These are phyloP conservation scores for Oscheius myriophilus DNA, from an alignment of 2,888 invertebrate species.

Conservation along the genomic window DNA sequence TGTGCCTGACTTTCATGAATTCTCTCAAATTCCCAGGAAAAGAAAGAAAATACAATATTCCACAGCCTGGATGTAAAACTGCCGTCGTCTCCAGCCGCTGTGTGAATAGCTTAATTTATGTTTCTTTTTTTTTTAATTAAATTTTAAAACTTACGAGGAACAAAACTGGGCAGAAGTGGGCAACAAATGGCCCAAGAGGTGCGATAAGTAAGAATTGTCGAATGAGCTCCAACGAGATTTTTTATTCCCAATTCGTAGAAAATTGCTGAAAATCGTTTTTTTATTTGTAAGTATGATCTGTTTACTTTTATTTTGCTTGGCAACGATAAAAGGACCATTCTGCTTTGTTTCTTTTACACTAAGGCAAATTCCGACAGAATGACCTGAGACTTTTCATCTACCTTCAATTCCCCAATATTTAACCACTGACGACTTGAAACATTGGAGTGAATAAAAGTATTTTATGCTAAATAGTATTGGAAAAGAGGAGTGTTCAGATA, in stretches of 20 bases:
- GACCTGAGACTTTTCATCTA: no score
- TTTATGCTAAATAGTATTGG: no score
- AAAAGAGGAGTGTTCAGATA: no score
- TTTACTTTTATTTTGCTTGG: no score
- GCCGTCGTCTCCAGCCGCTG: slow-evolving; percentile 19
- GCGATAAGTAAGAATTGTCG: slow-evolving; percentile 15
- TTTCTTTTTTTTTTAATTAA: no score
- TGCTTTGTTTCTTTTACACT: no score
- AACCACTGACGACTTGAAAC: no score
- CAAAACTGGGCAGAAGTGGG: slow-evolving; percentile 23
- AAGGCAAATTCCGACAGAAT: no score
- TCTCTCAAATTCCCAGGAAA: not conserved
- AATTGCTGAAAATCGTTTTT: slow-evolving; percentile 25
- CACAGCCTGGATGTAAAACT: slow-evolving; percentile 1
- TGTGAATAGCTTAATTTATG: slow-evolving; percentile 9
- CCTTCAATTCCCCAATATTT: no score
- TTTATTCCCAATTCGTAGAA: slow-evolving; percentile 20
- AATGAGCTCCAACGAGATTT: slow-evolving; percentile 24
- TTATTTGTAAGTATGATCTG: no score
- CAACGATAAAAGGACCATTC: no score
- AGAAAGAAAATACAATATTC: slow-evolving; percentile 1
- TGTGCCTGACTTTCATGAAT: not conserved
- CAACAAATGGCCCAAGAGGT: slow-evolving; percentile 13
- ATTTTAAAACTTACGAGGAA: slow-evolving; percentile 18
- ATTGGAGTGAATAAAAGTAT: no score